Percentiles rank a stretch among this genome's conserved stretches.
Evolutionary conservation across 2,113 vertebrate species (phyloP).

Genomic region (Heloderma charlesbogerti): DNA sequence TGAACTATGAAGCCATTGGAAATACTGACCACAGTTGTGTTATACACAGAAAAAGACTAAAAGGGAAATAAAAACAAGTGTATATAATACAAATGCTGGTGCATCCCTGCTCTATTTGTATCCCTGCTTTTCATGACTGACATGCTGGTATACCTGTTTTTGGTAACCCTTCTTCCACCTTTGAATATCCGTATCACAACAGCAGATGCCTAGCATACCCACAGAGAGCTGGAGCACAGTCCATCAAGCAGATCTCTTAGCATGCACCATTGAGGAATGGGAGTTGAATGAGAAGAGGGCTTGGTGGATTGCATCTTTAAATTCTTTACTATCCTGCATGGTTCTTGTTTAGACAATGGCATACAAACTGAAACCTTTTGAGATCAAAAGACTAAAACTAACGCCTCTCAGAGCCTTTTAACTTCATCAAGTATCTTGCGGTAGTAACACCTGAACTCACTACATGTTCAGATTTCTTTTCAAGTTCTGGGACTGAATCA

Average conservation of each 20-base stretch:
- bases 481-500: background rate
- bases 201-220: background rate
- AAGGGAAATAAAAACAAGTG: slow-evolving; percentile 1
- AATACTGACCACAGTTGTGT: slow-evolving; percentile 39
- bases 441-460: background rate
- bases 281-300: background rate
- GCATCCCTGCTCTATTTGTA: background rate
- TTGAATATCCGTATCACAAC: background rate
- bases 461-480: background rate
- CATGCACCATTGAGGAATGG: background rate
- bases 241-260: background rate
- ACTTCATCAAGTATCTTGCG: background rate
- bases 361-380: background rate
- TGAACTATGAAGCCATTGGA: slow-evolving; percentile 28
- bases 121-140: slow-evolving; percentile 4
- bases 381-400: background rate
- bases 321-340: background rate
- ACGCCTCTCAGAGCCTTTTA: background rate
- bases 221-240: background rate
- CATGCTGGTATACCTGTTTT: background rate
- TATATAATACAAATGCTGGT: background rate
- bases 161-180: background rate
- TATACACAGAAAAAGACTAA: slow-evolving; percentile 17
- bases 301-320: background rate
- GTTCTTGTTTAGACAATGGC: background rate